Base-by-base conservation (phyloP, 1,140 invertebrate genomes). In the Piezodorus guildinii region DNA sequence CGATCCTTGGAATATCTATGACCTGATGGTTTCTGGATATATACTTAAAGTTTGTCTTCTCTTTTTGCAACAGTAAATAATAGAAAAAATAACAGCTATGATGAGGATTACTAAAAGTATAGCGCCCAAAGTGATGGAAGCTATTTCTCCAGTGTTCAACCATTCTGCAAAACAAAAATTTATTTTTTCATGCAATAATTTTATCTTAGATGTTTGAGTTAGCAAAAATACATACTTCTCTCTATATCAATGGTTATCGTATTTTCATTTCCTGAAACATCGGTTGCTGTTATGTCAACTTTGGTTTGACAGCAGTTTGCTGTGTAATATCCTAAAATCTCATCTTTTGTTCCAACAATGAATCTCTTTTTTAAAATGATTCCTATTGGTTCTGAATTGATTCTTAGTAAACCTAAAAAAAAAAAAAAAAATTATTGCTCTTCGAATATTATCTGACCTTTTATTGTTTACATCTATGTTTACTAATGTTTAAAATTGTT, bases 331-430 rank as follows among this genome's bases (percentile, higher is more conserved):
- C 62, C 62, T 16, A 30, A 14, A 21, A 67, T 59, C 25, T 30
- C 34, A 15, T 67, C 66, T 46, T 25, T 64, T 34, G 62, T 62
- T 12, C 66, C 66, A 21, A 60, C 66, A n/a, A 67, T 67, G 54
- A 67, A 67, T 58, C 62, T 62, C 16, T 61, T 54, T 43, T 64
- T 60, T 15, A 63, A 45, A n/a, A 60, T 19, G 12, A 67, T 23
- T 5, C 63, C 62, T 0, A 45, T 6, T 64, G 66, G 66, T 25
- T 60, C 58, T 23, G 66, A 64, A 64, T 43, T 60, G 15, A 67
- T 61, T 30, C 12, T 54, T 2, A 67, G 34, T n/a, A 67, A 56
- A 30, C 66, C 66, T 67, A 16, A 15, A 66, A 66, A 0, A 51
- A 51, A 61, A 6, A 61, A 39, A 61, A 5, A n/a, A 44, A 30